Base-by-base conservation (phyloP, 1,140 invertebrate genomes). In the Drosophila hydei region DNA sequence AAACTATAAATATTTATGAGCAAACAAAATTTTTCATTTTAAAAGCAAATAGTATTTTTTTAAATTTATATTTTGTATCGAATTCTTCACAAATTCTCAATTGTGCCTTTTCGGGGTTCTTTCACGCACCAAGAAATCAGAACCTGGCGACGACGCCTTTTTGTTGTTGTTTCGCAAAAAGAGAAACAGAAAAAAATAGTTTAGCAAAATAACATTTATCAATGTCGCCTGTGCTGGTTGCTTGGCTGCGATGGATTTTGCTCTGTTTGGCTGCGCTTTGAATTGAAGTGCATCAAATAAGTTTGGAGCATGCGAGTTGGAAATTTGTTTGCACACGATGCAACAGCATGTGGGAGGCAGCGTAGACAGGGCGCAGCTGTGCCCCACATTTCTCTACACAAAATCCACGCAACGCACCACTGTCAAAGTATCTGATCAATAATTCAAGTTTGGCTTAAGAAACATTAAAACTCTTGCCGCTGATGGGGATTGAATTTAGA, bases 241-340 rank as follows among this genome's bases (percentile, higher is more conserved):
- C 25, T 18, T n/a, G 14, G 16, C 8, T 25, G 11, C 5, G 30
- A 11, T 54, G 19, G 19, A 40, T 40, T 40, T 12, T n/a, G 36
- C 19, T 55, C 52, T 40, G 51, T 55, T 42, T 55, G 52, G 52
- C 33, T 40, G 52, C 52, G 36, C 33, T 11, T 42, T 18, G 38
- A 43, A 56, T 68, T 69, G 69, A 79, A 78, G 75, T 78, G 75
- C 70, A 79, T 78, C 69, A 73, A 73, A 69, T 51, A 78, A 74
- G 62, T 77, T 78, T 43, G 73, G 51, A 60, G 62, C 65, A 72
- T 77, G 67, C 65, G 59, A 77, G 74, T 64, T 72, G 74, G 59
- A 77, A 77, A 77, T 77, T 72, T 65, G 74, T 77, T 67, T 78
- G 71, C 72, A 19, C 38, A 56, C 54, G 14, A 25, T 3, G 36